Evolutionary conservation across 2,888 invertebrate species (phyloP).

Genomic region (Alentia gelatinosa): DNA sequence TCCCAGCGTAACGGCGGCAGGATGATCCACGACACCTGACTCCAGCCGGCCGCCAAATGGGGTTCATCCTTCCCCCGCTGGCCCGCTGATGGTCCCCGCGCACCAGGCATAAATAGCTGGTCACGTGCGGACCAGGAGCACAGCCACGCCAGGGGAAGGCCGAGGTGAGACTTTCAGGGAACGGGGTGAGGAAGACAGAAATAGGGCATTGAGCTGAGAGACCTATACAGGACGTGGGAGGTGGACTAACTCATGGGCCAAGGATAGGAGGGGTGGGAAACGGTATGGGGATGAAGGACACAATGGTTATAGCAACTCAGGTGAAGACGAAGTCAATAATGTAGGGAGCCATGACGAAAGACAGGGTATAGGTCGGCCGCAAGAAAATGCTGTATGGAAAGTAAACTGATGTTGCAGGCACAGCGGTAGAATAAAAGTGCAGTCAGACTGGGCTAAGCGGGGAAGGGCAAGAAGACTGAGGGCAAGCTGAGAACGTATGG

Average conservation of each 20-base stretch:
- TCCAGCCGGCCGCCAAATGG: not conserved
- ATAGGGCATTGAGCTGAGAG: not conserved
- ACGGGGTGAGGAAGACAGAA: not conserved
- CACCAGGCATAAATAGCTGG: not conserved
- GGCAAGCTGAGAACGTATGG: too few relatives aligned
- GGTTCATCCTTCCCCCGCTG: conserved; percentile 32
- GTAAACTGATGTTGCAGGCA: too few relatives aligned
- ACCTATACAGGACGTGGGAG: not conserved
- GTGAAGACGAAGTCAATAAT: too few relatives aligned
- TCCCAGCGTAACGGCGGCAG: not conserved
- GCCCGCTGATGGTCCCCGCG: not conserved
- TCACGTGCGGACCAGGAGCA: not conserved
- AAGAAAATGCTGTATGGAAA: too few relatives aligned
- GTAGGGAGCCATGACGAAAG: too few relatives aligned
- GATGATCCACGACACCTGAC: conserved; percentile 45
- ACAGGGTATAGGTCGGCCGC: too few relatives aligned
- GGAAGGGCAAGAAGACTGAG: too few relatives aligned
- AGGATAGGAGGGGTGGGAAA: not conserved
- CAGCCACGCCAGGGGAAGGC: not conserved
- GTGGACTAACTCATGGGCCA: not conserved
- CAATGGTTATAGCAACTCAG: too few relatives aligned
- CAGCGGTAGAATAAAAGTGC: too few relatives aligned
- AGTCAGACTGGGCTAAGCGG: too few relatives aligned
- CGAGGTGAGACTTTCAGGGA: not conserved
- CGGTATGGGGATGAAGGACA: not conserved